Percentiles rank a stretch among this genome's conserved stretches.
phyloP scores from a whole-genome alignment of 2,113 vertebrate genomes.

The Pungitius pungitius region DNA sequence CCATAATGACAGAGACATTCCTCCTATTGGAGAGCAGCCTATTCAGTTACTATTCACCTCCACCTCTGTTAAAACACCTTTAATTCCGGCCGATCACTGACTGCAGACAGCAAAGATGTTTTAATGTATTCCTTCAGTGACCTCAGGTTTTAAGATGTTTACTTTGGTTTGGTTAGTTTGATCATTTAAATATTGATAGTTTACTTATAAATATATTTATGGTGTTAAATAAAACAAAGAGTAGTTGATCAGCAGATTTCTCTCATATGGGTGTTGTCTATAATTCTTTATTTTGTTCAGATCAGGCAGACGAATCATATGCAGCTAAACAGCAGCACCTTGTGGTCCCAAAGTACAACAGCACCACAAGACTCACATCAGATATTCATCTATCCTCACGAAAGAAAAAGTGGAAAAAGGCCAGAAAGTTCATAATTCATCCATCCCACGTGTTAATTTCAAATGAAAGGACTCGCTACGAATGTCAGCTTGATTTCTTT shows the following conservation, averaged over 20 bases:
- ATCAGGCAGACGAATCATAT: slow-evolving; percentile 26
- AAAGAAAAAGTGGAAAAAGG: not conserved
- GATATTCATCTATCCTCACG: not conserved
- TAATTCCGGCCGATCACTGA: slow-evolving; percentile 20
- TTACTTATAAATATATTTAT: not conserved
- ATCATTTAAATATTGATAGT: not conserved
- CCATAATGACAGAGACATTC: slow-evolving; percentile 74
- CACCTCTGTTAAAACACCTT: slow-evolving; percentile 23
- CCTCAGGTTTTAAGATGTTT: not conserved
- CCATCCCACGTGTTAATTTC: not conserved
- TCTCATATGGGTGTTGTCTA: not conserved
- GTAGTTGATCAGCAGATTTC: not conserved
- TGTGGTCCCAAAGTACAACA: slow-evolving; percentile 59
- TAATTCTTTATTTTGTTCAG: not conserved
- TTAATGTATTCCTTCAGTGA: not conserved
- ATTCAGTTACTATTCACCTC: slow-evolving; percentile 22
- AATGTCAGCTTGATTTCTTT: slow-evolving; percentile 48
- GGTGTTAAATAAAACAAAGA: not conserved
- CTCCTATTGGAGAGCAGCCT: slow-evolving; percentile 56
- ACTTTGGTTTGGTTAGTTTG: not conserved
- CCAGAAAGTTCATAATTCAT: not conserved
- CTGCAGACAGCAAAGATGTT: slow-evolving; percentile 1
- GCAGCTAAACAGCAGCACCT: slow-evolving; percentile 59
- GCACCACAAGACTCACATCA: not conserved
- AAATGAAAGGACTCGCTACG: not conserved